Evolutionary conservation across 2,113 vertebrate genomes (phyloP).

Genomic region (Aptenodytes forsteri): DNA sequence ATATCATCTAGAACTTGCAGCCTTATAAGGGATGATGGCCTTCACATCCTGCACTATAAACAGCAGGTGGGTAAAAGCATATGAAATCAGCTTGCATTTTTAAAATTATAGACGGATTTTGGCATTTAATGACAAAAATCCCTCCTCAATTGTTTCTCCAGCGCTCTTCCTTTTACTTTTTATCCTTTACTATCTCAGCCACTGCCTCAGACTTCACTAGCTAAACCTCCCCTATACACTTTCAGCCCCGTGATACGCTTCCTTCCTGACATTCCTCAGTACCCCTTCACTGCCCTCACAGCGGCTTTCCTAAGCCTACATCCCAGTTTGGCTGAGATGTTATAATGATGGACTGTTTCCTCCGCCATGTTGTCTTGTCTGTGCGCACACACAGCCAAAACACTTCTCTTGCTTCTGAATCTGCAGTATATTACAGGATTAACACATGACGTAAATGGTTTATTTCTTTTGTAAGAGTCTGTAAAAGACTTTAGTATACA

Average conservation of each 20-base stretch:
- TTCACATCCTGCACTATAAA: not conserved
- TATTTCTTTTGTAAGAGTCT: not conserved
- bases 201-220: not conserved
- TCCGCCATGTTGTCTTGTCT: not conserved
- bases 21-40: not conserved
- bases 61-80: not conserved
- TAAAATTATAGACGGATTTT: not conserved
- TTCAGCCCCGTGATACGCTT: not conserved
- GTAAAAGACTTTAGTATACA: not conserved
- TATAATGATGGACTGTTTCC: not conserved
- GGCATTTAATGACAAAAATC: not conserved
- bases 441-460: not conserved
- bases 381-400: not conserved
- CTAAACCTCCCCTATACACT: not conserved
- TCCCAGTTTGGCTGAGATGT: not conserved
- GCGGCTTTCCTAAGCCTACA: not conserved
- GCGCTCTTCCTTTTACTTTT: not conserved
- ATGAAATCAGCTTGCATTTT: not conserved
- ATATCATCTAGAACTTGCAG: not conserved
- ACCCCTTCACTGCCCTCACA: not conserved
- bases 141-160: not conserved
- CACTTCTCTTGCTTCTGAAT: not conserved
- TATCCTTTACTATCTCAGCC: not conserved
- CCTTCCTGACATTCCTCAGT: not conserved
- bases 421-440: not conserved